Evolutionary conservation across 92 coral and sea anemone genomes (phyloP).

Genomic region (Porites cylindrica): DNA sequence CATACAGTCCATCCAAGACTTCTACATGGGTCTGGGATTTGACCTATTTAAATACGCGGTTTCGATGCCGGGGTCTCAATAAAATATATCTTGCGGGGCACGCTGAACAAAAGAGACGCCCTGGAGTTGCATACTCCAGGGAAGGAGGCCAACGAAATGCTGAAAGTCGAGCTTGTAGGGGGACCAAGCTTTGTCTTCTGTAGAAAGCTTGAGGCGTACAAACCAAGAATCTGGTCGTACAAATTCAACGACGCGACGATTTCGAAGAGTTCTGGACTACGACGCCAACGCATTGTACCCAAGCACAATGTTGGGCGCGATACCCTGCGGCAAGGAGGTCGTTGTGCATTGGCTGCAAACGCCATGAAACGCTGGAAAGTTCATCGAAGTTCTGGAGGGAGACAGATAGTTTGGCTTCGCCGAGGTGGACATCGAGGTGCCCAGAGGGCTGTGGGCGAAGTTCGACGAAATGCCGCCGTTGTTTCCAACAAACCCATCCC

Average conservation of each 20-base stretch:
- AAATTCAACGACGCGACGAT: background rate
- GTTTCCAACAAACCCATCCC: slow-evolving; percentile 28
- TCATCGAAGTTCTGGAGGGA: background rate
- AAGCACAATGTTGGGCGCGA: no score
- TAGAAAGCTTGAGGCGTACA: background rate
- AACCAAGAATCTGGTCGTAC: background rate
- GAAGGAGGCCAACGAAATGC: background rate
- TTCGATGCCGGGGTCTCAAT: no score
- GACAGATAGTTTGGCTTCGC: slow-evolving; percentile 25
- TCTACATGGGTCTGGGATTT: no score
- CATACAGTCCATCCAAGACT: no score
- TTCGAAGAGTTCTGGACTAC: background rate
- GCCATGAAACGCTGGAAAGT: background rate
- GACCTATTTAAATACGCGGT: no score
- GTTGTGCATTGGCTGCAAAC: no score
- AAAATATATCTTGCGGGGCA: no score
- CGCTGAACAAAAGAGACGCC: no score
- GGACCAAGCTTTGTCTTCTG: background rate
- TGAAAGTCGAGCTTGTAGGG: background rate
- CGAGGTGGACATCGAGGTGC: slow-evolving; percentile 22
- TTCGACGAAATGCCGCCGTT: slow-evolving; percentile 29
- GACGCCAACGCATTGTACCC: no score
- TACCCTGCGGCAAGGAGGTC: no score
- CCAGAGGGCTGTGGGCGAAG: background rate
- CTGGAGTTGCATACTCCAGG: no score